phyloP scores from a whole-genome alignment of 2,888 invertebrate genomes.

The Coronaproctus castanopsis region DNA sequence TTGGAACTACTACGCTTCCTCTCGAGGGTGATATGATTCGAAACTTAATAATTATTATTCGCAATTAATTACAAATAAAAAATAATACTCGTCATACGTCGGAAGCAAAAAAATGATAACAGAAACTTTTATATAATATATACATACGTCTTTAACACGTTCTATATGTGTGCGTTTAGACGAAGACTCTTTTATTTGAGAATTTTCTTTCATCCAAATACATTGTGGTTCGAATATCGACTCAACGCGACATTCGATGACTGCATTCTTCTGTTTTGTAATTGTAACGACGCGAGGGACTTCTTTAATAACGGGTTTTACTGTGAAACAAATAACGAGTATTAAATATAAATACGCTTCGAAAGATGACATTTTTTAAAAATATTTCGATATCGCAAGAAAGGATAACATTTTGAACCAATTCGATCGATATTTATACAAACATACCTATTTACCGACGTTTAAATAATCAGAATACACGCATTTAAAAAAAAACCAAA shows the following conservation, averaged over 20 bases:
- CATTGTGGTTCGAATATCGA: slow-evolving; percentile 84
- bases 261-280: slow-evolving; percentile 74
- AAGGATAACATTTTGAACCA: no score
- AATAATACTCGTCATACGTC: no score
- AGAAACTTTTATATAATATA: background rate
- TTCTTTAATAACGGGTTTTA: slow-evolving; percentile 83
- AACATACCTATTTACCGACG: no score
- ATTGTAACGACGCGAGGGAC: slow-evolving; percentile 79
- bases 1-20: no score
- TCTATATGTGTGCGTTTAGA: slow-evolving; percentile 56
- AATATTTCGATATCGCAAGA: no score
- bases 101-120: background rate
- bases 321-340: slow-evolving; percentile 32
- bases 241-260: slow-evolving; percentile 82
- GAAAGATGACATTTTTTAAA: no score
- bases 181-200: slow-evolving; percentile 52
- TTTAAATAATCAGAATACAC: no score
- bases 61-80: no score
- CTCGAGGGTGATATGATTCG: no score
- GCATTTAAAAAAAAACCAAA: no score
- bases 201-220: slow-evolving; percentile 78
- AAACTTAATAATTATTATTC: no score
- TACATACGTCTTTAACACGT: slow-evolving; percentile 51
- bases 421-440: no score
- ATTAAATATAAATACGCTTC: slow-evolving; percentile 1